Evolutionary conservation across 2,888 invertebrate species (phyloP).

Genomic region (Pemphredon lugubris): DNA sequence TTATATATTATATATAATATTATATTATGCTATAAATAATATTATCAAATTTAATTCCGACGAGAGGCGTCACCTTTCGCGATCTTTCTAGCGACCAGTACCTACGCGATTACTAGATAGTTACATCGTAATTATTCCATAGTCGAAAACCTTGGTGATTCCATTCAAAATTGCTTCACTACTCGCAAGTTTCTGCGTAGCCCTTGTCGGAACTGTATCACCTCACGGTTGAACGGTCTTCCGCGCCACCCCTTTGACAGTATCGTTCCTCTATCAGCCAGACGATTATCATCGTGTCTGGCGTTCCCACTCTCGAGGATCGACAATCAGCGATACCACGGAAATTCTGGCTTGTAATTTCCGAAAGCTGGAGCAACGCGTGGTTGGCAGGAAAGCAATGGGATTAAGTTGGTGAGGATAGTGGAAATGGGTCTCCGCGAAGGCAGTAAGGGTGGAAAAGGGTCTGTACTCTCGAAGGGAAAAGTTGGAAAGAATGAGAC

Average conservation of each 20-base stretch:
- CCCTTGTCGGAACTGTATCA: background rate
- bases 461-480: background rate
- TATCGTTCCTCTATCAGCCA: conserved; percentile 21
- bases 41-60: too few species aligned
- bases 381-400: conserved; percentile 14
- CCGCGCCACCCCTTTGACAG: conserved; percentile 6
- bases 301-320: conserved; percentile 20
- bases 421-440: conserved; percentile 14
- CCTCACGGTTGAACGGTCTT: background rate
- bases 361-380: conserved; percentile 24
- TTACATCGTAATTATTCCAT: too few species aligned
- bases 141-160: too few species aligned
- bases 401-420: conserved; percentile 15
- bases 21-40: too few species aligned
- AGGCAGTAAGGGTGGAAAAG: conserved; percentile 32
- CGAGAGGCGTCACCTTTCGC: too few species aligned
- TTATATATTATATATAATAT: too few species aligned
- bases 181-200: too few species aligned
- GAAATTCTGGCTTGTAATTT: conserved; percentile 45
- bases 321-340: conserved; percentile 16
- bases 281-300: conserved; percentile 21
- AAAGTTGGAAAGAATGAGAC: conserved; percentile 9
- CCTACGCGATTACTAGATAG: too few species aligned
- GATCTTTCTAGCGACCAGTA: too few species aligned
- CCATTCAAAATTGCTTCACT: too few species aligned